phyloP scores from a whole-genome alignment of 2,888 invertebrate genomes.

The Drosophila kambysellisi region DNA sequence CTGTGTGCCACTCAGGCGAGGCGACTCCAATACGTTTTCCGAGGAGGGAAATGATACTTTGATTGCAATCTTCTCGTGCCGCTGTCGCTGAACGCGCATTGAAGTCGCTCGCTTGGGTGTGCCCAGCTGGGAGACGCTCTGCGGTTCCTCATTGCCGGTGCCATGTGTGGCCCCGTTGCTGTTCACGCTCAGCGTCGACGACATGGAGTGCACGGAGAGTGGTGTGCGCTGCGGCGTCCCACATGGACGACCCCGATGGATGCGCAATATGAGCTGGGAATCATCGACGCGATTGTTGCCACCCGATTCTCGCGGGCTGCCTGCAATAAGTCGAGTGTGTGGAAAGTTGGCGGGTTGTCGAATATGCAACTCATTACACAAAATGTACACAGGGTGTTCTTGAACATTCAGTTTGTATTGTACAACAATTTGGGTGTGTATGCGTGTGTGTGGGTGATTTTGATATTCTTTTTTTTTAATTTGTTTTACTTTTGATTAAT shows the following conservation, averaged over 20 bases:
- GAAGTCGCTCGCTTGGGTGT: slow-evolving; percentile 85
- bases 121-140: slow-evolving; percentile 78
- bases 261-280: slow-evolving; percentile 94
- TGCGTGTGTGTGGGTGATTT: not conserved
- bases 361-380: slow-evolving; percentile 52
- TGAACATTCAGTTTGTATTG: slow-evolving; percentile 10
- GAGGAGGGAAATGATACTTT: slow-evolving; percentile 93
- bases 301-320: slow-evolving; percentile 86
- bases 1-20: slow-evolving; percentile 67
- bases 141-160: slow-evolving; percentile 59
- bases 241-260: slow-evolving; percentile 91
- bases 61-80: slow-evolving; percentile 92
- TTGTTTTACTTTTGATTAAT: not conserved
- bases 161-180: slow-evolving; percentile 74
- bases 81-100: slow-evolving; percentile 87
- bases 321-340: slow-evolving; percentile 86
- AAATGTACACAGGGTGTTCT: slow-evolving; percentile 37
- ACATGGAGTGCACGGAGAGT: slow-evolving; percentile 87
- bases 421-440: slow-evolving; percentile 5
- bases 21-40: slow-evolving; percentile 87
- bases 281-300: slow-evolving; percentile 92
- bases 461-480: not conserved
- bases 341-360: slow-evolving; percentile 51
- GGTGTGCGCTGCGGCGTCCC: slow-evolving; percentile 86
- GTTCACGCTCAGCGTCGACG: slow-evolving; percentile 88